phyloP scores from a whole-genome alignment of 1,140 invertebrate genomes.

The Aphidius gifuensis region DNA sequence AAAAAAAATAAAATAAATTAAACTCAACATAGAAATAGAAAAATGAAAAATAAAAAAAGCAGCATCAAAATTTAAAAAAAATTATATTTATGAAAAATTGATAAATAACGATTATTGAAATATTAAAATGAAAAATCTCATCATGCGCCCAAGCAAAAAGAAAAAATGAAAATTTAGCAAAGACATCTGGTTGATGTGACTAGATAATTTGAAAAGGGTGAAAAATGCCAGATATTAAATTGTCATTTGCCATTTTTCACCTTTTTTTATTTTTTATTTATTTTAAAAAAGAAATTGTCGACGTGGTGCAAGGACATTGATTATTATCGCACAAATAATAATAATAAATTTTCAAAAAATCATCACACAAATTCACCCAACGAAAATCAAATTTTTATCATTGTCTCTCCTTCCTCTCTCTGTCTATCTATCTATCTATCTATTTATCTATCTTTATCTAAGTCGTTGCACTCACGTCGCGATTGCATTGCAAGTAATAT shows the following conservation, averaged over 20 bases:
- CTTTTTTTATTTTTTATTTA: neutral
- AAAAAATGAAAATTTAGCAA: constrained; percentile 28
- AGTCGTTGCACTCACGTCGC: constrained; percentile 17
- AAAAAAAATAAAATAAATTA: constrained; percentile 42
- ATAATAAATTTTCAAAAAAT: neutral
- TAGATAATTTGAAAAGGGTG: constrained; percentile 27
- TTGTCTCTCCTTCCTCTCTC: no score
- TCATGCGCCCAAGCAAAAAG: neutral
- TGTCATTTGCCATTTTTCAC: constrained; percentile 31
- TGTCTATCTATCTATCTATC: no score
- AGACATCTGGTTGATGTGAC: constrained; percentile 44
- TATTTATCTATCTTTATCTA: neutral
- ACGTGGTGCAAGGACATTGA: neutral
- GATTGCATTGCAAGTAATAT: constrained; percentile 32
- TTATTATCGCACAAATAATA: neutral
- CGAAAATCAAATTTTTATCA: neutral
- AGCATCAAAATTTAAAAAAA: constrained; percentile 3
- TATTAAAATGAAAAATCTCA: constrained; percentile 15
- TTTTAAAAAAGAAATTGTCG: neutral
- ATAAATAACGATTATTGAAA: constrained; percentile 8
- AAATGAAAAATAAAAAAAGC: constrained; percentile 34
- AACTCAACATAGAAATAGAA: constrained; percentile 52
- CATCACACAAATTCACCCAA: neutral
- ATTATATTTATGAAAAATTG: constrained; percentile 11
- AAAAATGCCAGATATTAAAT: constrained; percentile 29